These are phyloP conservation scores for Neodiprion pinetum DNA, from an alignment of 1,140 invertebrate genomes.

Conservation along the genomic window DNA sequence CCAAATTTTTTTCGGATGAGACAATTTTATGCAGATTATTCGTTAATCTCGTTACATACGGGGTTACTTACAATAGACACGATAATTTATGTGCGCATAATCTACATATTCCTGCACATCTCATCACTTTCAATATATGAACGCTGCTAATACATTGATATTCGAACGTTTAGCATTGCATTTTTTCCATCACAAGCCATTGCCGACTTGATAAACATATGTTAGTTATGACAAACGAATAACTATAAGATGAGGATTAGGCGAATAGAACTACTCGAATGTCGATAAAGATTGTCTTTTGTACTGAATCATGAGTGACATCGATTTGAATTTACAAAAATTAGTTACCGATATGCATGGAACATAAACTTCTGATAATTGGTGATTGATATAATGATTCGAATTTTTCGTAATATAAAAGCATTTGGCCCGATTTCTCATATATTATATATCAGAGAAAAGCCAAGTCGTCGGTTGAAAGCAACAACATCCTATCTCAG, in stretches of 20 bases:
- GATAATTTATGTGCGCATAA: background rate
- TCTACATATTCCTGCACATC: background rate
- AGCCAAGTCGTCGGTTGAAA: no score
- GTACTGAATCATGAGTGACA: background rate
- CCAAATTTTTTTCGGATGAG: background rate
- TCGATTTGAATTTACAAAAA: background rate
- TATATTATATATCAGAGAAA: no score
- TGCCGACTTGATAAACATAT: background rate
- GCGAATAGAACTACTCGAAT: background rate
- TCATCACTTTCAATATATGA: no score
- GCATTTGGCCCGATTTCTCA: no score
- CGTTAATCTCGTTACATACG: background rate
- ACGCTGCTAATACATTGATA: background rate
- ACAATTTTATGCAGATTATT: background rate
- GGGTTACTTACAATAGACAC: background rate
- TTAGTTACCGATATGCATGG: background rate
- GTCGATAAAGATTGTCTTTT: background rate
- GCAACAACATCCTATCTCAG: no score
- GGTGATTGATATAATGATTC: no score
- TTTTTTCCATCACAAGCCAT: background rate
- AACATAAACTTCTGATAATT: no score
- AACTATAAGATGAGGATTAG: background rate
- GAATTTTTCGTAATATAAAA: no score
- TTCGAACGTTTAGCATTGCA: background rate
- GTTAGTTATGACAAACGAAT: background rate